These are phyloP conservation scores for Dendrocopos noguchii DNA, from an alignment of 2,113 vertebrate genomes.

Conservation along the genomic window DNA sequence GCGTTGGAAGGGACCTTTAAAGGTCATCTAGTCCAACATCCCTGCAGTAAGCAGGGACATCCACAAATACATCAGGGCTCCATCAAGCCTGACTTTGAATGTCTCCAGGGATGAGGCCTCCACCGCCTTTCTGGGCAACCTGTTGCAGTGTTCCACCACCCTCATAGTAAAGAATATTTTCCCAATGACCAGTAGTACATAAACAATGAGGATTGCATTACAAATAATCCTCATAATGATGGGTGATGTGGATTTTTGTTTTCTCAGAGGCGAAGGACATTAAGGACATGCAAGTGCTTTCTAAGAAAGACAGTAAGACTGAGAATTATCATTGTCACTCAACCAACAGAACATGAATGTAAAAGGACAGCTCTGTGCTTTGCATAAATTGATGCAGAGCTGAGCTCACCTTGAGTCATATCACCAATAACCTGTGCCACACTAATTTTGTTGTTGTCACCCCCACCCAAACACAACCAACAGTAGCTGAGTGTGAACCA, in stretches of 20 bases:
- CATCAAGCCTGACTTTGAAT: too few species aligned
- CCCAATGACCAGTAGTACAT: not conserved
- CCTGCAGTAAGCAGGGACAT: too few species aligned
- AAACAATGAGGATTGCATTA: not conserved
- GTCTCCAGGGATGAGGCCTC: too few species aligned
- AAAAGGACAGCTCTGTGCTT: not conserved
- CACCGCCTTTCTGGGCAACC: too few species aligned
- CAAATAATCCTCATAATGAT: not conserved
- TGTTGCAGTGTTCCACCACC: too few species aligned
- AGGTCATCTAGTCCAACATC: too few species aligned
- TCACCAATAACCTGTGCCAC: not conserved
- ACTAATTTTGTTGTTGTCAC: not conserved
- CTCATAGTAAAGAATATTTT: too few species aligned
- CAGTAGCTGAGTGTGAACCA: conserved; percentile 10
- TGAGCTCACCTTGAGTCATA: not conserved
- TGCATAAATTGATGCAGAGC: not conserved
- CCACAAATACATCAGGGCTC: too few species aligned
- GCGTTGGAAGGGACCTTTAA: too few species aligned
- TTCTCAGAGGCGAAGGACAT: not conserved
- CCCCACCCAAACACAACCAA: not conserved
- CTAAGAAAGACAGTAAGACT: not conserved
- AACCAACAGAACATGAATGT: not conserved
- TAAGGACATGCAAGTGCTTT: not conserved
- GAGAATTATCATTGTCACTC: not conserved
- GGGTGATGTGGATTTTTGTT: not conserved